These are phyloP conservation scores for Thunnus thynnus DNA, from an alignment of 2,113 vertebrate species.

Conservation along the genomic window DNA sequence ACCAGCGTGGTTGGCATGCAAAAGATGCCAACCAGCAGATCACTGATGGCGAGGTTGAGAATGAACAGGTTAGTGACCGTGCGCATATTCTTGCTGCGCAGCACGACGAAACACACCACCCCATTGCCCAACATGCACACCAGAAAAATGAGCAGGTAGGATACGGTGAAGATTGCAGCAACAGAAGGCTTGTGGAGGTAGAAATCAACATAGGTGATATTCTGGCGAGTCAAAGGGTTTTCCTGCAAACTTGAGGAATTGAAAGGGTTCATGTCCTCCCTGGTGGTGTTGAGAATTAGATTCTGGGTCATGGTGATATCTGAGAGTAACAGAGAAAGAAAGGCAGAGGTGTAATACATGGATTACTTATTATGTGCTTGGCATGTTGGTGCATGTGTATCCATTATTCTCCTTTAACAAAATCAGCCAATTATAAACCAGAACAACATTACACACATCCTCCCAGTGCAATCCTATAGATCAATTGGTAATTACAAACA, in stretches of 20 bases:
- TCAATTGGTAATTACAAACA: conserved; percentile 34
- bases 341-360: background rate
- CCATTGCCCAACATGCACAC: conserved; percentile 93
- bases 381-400: background rate
- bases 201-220: conserved; percentile 90
- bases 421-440: background rate
- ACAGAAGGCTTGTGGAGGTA: conserved; percentile 90
- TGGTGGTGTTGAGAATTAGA: conserved; percentile 69
- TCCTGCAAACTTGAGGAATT: conserved; percentile 35
- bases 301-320: conserved; percentile 66
- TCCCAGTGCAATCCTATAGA: background rate
- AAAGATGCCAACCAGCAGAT: conserved; percentile 95
- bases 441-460: background rate
- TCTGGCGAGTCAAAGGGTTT: conserved; percentile 63
- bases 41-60: conserved; percentile 94
- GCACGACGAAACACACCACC: conserved; percentile 90
- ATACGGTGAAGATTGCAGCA: conserved; percentile 89
- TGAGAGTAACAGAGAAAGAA: conserved; percentile 36
- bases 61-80: conserved; percentile 95
- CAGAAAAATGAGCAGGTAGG: conserved; percentile 94
- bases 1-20: conserved; percentile 96
- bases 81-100: conserved; percentile 90
- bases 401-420: background rate
- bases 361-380: background rate
- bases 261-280: conserved; percentile 11